Conservation (phyloP, 2,797 vertebrate species). For the Hydrocynus forskahlii region DNA sequence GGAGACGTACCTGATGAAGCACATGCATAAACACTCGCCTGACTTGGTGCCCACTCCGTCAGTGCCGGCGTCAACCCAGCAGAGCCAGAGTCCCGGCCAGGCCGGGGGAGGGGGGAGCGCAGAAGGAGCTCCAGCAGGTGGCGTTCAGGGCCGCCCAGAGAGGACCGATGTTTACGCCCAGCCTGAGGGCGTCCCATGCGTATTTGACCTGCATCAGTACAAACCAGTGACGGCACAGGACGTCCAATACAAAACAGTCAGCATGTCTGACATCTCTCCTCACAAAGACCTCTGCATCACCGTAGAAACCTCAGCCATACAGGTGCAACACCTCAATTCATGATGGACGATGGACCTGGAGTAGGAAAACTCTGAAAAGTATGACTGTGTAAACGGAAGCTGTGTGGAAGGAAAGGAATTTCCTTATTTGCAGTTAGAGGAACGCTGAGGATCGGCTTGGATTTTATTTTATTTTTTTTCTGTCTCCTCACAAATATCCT, state of each 20-base stretch:
- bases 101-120: constrained; percentile 59
- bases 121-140: constrained; percentile 74
- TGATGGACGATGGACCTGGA: constrained; percentile 64
- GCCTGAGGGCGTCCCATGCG: constrained; percentile 77
- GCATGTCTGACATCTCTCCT: constrained; percentile 77
- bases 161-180: constrained; percentile 76
- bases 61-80: constrained; percentile 73
- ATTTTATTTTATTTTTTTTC: constrained; percentile 9
- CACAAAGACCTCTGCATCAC: constrained; percentile 99
- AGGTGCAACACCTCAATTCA: constrained; percentile 96
- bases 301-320: constrained; percentile 94
- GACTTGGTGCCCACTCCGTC: constrained; percentile 80
- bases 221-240: constrained; percentile 85
- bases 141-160: constrained; percentile 76
- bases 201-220: constrained; percentile 96
- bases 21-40: constrained; percentile 99
- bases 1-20: constrained; percentile 99
- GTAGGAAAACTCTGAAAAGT: constrained; percentile 25
- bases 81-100: constrained; percentile 65
- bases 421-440: constrained; percentile 37
- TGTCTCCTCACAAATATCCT: constrained; percentile 61
- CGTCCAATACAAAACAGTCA: constrained; percentile 82
- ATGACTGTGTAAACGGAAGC: constrained; percentile 49
- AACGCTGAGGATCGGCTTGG: constrained; percentile 16
- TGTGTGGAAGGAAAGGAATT: constrained; percentile 21